phyloP scores from a whole-genome alignment of 1,140 invertebrate species.

The Trichonephila clavipes region DNA sequence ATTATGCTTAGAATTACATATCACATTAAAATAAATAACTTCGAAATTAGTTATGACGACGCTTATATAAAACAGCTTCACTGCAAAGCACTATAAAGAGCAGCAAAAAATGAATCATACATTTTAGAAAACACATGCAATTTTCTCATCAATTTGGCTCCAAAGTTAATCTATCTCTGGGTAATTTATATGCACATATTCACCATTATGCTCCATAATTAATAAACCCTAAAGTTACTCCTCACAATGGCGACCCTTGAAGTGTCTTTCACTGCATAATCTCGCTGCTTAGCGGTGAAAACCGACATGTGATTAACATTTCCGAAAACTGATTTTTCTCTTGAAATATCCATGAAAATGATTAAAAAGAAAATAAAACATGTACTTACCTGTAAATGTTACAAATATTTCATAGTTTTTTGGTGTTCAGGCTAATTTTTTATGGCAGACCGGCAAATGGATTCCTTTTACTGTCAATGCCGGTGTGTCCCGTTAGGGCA shows the following conservation, averaged over 20 bases:
- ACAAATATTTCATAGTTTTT: background rate
- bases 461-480: background rate
- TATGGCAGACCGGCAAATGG: background rate
- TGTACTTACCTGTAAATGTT: background rate
- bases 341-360: background rate
- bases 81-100: too few species aligned
- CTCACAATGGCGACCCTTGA: background rate
- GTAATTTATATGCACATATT: background rate
- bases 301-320: background rate
- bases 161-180: background rate
- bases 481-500: background rate
- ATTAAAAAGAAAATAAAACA: background rate
- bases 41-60: too few species aligned
- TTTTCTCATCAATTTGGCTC: background rate
- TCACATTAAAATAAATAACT: too few species aligned
- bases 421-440: background rate
- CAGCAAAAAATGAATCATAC: too few species aligned
- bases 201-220: background rate
- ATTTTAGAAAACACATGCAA: too few species aligned
- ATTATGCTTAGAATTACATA: too few species aligned
- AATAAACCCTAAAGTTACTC: background rate
- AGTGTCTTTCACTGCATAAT: background rate
- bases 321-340: background rate
- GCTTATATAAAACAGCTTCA: too few species aligned
- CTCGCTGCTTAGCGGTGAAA: background rate